These are phyloP conservation scores for Gonioctena quinquepunctata DNA, from an alignment of 1,140 invertebrate genomes.

Conservation along the genomic window DNA sequence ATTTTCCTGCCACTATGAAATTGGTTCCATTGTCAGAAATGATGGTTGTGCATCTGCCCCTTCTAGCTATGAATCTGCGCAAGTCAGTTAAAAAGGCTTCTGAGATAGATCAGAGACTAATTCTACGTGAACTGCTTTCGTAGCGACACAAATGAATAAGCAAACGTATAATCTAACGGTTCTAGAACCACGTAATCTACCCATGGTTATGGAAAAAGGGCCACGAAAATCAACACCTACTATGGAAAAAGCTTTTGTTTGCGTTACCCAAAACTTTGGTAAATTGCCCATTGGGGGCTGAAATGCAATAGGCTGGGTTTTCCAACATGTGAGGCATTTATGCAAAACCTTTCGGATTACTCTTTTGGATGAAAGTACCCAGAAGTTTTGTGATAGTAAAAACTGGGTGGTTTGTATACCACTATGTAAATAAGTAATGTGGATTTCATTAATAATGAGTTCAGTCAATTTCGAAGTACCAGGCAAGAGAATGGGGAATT, in stretches of 20 bases:
- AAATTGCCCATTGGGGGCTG: conserved; percentile 8
- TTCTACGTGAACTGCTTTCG: conserved; percentile 25
- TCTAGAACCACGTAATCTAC: conserved; percentile 9
- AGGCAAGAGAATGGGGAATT: conserved; percentile 1
- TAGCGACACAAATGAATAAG: conserved; percentile 46
- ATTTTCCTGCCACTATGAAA: conserved; percentile 46
- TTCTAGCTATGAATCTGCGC: conserved; percentile 18
- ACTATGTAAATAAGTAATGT: neutral
- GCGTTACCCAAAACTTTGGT: neutral
- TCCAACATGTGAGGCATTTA: neutral
- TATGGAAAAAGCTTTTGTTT: conserved; percentile 9
- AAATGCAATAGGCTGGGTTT: neutral
- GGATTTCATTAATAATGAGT: neutral
- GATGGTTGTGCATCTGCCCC: conserved; percentile 31
- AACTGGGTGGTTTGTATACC: neutral
- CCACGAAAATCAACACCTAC: conserved; percentile 5
- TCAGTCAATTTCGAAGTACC: neutral
- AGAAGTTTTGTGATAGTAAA: conserved; percentile 1
- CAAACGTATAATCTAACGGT: conserved; percentile 46
- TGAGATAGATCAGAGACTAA: conserved; percentile 10
- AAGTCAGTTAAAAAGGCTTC: conserved; percentile 21
- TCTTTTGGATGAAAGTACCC: neutral
- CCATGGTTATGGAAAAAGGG: conserved; percentile 3
- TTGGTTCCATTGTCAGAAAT: conserved; percentile 52
- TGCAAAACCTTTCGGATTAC: neutral